Percentiles rank a stretch among this genome's conserved stretches.
Conservation (phyloP, 30 jellyfish, hydroid and myxozoan species). For the Catostylus mosaicus region DNA sequence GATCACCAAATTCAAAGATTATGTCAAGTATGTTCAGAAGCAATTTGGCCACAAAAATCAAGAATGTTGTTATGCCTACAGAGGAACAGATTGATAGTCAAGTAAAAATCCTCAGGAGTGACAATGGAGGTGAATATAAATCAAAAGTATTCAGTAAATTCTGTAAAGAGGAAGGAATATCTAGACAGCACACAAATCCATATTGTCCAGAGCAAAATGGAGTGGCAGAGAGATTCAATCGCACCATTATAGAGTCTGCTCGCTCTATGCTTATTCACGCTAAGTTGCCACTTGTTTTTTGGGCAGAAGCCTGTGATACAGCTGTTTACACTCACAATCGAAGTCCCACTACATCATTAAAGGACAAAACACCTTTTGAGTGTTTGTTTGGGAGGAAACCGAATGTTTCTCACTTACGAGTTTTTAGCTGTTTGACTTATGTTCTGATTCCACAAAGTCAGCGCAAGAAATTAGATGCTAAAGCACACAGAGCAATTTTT, state of each 20-base stretch:
- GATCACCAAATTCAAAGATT: too few species aligned
- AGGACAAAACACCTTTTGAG: background rate
- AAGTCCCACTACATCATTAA: background rate
- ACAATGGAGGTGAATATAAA: slow-evolving; percentile 5
- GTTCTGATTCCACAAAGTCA: background rate
- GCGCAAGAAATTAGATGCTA: background rate
- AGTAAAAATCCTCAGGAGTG: slow-evolving; percentile 9
- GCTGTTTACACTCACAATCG: slow-evolving; percentile 41
- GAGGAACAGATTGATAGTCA: too few species aligned
- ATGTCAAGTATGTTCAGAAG: too few species aligned
- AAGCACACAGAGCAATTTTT: background rate
- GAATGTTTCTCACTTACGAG: background rate
- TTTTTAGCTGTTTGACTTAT: background rate
- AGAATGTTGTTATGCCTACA: too few species aligned
- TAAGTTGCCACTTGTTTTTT: slow-evolving; percentile 16
- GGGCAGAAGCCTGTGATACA: slow-evolving; percentile 49
- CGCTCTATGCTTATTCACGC: slow-evolving; percentile 46
- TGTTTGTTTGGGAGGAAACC: background rate
- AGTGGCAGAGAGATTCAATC: slow-evolving; percentile 20
- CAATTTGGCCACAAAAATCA: too few species aligned
- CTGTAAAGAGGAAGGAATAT: slow-evolving; percentile 15
- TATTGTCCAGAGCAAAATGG: slow-evolving; percentile 34
- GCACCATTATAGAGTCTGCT: slow-evolving; percentile 44
- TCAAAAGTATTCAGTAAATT: slow-evolving; percentile 13
- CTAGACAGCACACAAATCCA: background rate